These are phyloP conservation scores for Neomorphus geoffroyi DNA, from an alignment of 2,797 vertebrate genomes.

Conservation along the genomic window DNA sequence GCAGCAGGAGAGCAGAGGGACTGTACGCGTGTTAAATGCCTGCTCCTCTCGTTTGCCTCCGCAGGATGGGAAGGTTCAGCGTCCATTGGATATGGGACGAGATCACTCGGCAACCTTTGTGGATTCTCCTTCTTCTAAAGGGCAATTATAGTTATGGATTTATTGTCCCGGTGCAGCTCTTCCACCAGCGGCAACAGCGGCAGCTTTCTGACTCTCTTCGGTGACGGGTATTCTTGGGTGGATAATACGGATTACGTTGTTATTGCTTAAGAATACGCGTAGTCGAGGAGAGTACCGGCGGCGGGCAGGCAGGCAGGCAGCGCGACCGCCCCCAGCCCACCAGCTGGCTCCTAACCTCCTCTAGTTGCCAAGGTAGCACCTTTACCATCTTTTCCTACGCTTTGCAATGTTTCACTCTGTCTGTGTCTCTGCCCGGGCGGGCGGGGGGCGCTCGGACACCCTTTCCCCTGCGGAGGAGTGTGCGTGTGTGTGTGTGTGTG, in stretches of 20 bases:
- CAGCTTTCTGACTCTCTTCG: constrained; percentile 95
- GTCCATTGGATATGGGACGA: constrained; percentile 77
- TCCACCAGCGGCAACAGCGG: constrained; percentile 54
- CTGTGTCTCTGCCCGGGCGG: constrained; percentile 42
- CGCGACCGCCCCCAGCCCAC: constrained; percentile 75
- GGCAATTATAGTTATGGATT: constrained; percentile 83
- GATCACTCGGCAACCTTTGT: constrained; percentile 67
- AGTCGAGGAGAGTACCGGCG: constrained; percentile 99
- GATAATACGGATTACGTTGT: constrained; percentile 99
- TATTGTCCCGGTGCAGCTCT: constrained; percentile 78
- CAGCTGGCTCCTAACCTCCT: constrained; percentile 74
- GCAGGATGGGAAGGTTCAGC: constrained; percentile 70
- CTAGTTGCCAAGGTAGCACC: constrained; percentile 83
- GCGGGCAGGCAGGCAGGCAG: constrained; percentile 78
- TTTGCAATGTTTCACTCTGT: constrained; percentile 58
- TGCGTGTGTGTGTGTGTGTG: not conserved
- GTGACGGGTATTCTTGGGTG: constrained; percentile 99
- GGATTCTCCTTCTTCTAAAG: constrained; percentile 78
- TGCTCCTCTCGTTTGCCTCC: constrained; percentile 72
- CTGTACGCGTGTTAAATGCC: constrained; percentile 52
- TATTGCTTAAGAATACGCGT: constrained; percentile 99
- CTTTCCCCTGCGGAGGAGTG: not conserved
- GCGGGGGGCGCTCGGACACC: not conserved
- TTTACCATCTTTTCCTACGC: constrained; percentile 70
- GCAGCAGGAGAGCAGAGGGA: constrained; percentile 16